Evolutionary conservation across 2,888 invertebrate species (phyloP), one percentile per base, ranked within the genome.

Genomic region (Dasypolia templi): DNA sequence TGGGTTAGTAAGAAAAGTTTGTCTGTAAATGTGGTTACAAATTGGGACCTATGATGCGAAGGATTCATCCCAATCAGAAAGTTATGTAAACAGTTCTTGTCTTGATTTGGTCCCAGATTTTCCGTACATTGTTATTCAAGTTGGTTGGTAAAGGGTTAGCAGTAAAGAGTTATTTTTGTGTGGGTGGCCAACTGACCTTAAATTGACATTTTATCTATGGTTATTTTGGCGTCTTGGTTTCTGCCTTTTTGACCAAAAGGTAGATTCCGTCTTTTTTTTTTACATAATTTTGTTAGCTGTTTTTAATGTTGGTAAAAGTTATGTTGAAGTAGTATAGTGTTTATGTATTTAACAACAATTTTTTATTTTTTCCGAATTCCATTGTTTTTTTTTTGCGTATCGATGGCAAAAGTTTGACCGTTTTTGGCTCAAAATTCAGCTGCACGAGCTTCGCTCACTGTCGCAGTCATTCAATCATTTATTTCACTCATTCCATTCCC

Each of bases 1-100:
- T 59, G 42, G 69, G 46, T 32, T 64, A 74, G 46, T 63, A 61
- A 39, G 44, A 49, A 71, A 75, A 83, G 62, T 82, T 82, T 56
- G 12, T 0, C n/a, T 22, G 22, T 76, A 56, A 69, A 29, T 6
- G 56, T 64, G n/a, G 51, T 63, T 67, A 46, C 44, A 17, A 65
- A 58, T 75, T 80, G 26, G 49, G 32, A 22, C 4, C 51, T 67
- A 79, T 19, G 12, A 42, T n/a, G 9, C 49, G 61, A 69, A 12
- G 62, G 44, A 44, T 44, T 77, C 2, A n/a, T 51, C n/a, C 26
- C 35, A 51, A 63, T 62, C 22, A 53, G 12, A 51, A 59, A 62
- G 66, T 58, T 55, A 73, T 22, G 39, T 69, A 63, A 82, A 72
- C 46, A 71, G 19, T 53, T 53, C 1, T 51, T 32, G 6, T 32